phyloP scores from a whole-genome alignment of 2,888 invertebrate genomes.

The Ditula angustiorana region DNA sequence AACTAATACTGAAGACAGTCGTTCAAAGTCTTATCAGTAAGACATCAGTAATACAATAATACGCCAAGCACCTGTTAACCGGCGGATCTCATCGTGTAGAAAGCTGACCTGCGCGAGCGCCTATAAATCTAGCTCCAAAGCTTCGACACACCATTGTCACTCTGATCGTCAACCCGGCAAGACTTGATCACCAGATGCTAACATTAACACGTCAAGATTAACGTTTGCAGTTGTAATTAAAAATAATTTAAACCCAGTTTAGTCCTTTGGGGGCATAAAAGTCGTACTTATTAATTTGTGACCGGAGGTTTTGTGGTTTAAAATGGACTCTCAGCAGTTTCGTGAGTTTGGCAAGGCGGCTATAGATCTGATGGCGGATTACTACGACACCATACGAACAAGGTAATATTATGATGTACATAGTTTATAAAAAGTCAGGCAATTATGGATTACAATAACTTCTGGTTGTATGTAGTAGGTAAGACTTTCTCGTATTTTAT shows the following conservation, averaged over 20 bases:
- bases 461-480: too few species aligned
- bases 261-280: not conserved
- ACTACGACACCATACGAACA: constrained; percentile 93
- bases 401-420: constrained; percentile 76
- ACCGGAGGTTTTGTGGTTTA: constrained; percentile 45
- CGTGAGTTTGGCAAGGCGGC: constrained; percentile 94
- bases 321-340: constrained; percentile 92
- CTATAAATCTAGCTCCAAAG: constrained; percentile 73
- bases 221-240: constrained; percentile 2
- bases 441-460: not conserved
- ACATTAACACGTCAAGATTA: not conserved
- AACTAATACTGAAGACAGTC: too few species aligned
- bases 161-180: constrained; percentile 61
- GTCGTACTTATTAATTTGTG: constrained; percentile 4
- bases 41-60: too few species aligned
- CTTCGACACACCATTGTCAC: constrained; percentile 71
- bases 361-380: constrained; percentile 96
- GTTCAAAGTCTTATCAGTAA: too few species aligned
- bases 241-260: not conserved
- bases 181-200: constrained; percentile 20
- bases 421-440: not conserved
- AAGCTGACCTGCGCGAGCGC: constrained; percentile 63
- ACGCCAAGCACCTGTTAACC: not conserved
- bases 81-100: constrained; percentile 58
- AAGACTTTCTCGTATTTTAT: too few species aligned